Base-by-base conservation (phyloP, 2,797 vertebrate species). In the Sitta carolinensis region DNA sequence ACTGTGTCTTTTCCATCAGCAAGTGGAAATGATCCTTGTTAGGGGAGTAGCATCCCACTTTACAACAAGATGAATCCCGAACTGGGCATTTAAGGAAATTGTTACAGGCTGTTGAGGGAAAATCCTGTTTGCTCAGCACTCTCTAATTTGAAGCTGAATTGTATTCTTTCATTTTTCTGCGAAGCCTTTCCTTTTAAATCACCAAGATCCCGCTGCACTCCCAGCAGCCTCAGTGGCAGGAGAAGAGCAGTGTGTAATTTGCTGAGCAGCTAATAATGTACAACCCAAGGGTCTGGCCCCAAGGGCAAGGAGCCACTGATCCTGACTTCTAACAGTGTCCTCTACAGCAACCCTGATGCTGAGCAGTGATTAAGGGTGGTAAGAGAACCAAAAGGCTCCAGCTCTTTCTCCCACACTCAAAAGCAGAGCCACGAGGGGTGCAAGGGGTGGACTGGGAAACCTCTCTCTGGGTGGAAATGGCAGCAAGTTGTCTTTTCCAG, bases 31-130 rank as follows among this genome's bases (percentile, higher is more conserved):
- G 87, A 47, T 73, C 57, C 95, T 88, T 78, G 73, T 90, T 90
- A 68, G 75, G 52, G 59, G 61, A 92, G 92, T 74, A 93, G 63
- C 93, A 90, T 86, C 85, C 67, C 61, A 59, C 97, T 97, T 93
- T 57, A 77, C 81, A 89, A 62, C 11, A 32, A 75, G 87, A 93
- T 58, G 76, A 95, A 87, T 92, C 94, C 96, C 67, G 36, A 95
- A 96, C 96, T 66, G 9, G 95, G 96, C 95, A 27, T 75, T 97
- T 95, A 94, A 58, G 70, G 88, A 93, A 92, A 85, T 81, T 79
- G 90, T n/a, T 63, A n/a, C 16, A 45, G 86, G 50, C 80, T 63
- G 63, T 9, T 10, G 74, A 69, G 80, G 78, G 36, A 83, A 79
- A 86, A 95, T 94, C 94, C 90, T 3, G 32, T 67, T 79, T 89